Conservation (phyloP, 1,140 invertebrate species). For the Latrodectus geometricus region DNA sequence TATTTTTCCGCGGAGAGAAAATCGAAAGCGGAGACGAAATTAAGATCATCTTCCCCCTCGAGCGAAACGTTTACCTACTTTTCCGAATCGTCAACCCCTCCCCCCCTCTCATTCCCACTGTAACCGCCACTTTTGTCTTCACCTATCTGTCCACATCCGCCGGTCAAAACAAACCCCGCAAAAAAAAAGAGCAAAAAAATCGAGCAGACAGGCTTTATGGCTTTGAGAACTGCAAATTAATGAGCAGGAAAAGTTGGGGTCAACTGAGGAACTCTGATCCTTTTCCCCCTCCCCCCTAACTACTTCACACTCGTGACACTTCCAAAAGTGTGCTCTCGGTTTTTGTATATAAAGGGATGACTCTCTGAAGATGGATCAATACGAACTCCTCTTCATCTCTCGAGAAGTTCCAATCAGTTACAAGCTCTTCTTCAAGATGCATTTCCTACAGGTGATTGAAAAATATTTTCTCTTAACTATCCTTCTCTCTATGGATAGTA, state of each 20-base stretch:
- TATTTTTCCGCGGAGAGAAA: background rate
- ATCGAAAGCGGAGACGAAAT: background rate
- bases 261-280: background rate
- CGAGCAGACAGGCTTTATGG: background rate
- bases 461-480: no score
- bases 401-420: no score
- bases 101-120: background rate
- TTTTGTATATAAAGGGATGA: background rate
- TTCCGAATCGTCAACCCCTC: background rate
- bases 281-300: background rate
- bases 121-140: background rate
- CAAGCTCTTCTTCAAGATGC: no score
- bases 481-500: no score
- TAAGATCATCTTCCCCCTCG: background rate
- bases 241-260: background rate
- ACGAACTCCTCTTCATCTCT: background rate
- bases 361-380: no score
- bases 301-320: background rate
- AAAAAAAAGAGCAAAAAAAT: constrained; percentile 1
- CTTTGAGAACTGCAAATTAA: background rate
- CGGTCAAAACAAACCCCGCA: background rate
- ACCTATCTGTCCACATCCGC: background rate
- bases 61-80: background rate
- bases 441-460: no score
- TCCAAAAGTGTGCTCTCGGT: background rate